Evolutionary conservation across 2,797 vertebrate genomes (phyloP).

Genomic region (Pelobates cultripes): DNA sequence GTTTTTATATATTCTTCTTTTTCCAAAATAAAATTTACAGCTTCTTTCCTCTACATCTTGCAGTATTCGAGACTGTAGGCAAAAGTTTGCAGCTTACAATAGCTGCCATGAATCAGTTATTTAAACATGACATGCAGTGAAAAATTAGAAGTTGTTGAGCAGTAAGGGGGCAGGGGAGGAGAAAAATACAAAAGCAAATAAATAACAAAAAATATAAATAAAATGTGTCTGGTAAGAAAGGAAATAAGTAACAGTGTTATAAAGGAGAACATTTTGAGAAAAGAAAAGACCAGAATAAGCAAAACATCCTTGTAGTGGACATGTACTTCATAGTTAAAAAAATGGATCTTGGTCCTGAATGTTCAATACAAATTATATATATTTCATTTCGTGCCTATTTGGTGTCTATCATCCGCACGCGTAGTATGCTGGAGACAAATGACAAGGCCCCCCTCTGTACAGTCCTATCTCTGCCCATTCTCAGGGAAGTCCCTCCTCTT

Average conservation of each 20-base stretch:
- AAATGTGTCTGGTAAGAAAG: constrained; percentile 25
- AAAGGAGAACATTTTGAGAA: constrained; percentile 19
- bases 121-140: constrained; percentile 44
- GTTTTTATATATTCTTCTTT: neutral
- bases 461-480: too few species aligned
- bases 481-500: too few species aligned
- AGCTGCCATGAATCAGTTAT: constrained; percentile 50
- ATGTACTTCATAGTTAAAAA: neutral
- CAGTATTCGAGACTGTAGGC: constrained; percentile 33
- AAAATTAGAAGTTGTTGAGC: constrained; percentile 25
- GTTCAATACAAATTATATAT: too few species aligned
- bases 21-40: constrained; percentile 48
- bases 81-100: constrained; percentile 46
- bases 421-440: too few species aligned
- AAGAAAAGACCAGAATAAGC: neutral
- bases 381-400: too few species aligned
- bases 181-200: constrained; percentile 3
- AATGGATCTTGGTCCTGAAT: neutral
- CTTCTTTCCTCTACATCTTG: constrained; percentile 19
- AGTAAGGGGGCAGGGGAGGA: neutral
- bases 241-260: constrained; percentile 30
- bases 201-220: constrained; percentile 31
- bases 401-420: too few species aligned
- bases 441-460: too few species aligned
- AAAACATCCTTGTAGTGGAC: neutral